A percentile compares a stretch with the other conserved stretches of the same genome.
These are phyloP conservation scores for Garrulus glandarius DNA, from an alignment of 2,797 vertebrate genomes.

Conservation along the genomic window DNA sequence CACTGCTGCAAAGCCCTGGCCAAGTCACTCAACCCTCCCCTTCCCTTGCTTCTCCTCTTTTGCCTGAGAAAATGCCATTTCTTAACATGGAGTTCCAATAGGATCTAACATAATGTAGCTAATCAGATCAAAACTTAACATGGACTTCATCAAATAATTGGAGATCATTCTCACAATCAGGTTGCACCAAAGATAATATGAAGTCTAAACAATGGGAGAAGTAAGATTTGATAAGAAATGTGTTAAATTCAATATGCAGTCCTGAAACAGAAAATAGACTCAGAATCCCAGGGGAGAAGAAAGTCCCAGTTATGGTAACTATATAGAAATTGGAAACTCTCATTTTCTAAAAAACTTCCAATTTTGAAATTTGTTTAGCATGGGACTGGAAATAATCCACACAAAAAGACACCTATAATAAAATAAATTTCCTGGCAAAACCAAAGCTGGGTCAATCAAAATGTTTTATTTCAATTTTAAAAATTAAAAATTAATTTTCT, in stretches of 20 bases:
- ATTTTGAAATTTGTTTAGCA: neutral
- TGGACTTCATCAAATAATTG: neutral
- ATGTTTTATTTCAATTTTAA: neutral
- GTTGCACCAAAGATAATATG: neutral
- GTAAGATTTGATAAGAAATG: neutral
- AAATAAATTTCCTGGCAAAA: neutral
- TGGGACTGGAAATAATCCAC: neutral
- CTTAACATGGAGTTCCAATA: neutral
- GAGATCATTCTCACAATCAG: neutral
- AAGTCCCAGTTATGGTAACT: neutral
- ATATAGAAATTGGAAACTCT: neutral
- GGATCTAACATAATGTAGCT: neutral
- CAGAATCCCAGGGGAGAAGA: neutral
- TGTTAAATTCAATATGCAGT: neutral
- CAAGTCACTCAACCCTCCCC: rapidly evolving
- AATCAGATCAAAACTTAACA: neutral
- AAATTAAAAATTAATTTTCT: neutral
- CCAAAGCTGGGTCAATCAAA: neutral
- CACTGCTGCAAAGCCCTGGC: neutral
- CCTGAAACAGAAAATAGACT: neutral
- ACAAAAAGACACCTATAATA: neutral
- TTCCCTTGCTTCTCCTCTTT: neutral
- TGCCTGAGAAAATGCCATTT: neutral
- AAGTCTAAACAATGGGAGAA: neutral
- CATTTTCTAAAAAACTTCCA: neutral